phyloP scores from a whole-genome alignment of 1,140 invertebrate genomes.

The Drosophila oshimai region DNA sequence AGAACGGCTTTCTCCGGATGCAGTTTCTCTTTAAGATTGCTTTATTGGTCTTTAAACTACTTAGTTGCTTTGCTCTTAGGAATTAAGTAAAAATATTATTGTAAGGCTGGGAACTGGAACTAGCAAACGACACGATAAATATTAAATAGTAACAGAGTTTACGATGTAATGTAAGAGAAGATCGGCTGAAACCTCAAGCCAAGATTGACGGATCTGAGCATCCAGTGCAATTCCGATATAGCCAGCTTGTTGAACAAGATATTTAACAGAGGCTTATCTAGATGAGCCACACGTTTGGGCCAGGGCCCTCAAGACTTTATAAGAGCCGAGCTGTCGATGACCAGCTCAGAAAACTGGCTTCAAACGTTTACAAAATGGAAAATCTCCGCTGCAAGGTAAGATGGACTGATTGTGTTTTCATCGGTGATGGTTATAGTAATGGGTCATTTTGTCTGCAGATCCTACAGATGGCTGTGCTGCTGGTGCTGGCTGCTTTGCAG shows the following conservation, averaged over 20 bases:
- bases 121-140: conserved; percentile 6
- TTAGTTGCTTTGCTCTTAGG: conserved; percentile 20
- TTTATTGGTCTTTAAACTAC: conserved; percentile 3
- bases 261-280: conserved; percentile 55
- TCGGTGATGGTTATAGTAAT: background rate
- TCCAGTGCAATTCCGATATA: conserved; percentile 17
- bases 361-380: conserved; percentile 40
- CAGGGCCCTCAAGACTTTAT: conserved; percentile 64
- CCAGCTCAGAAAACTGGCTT: conserved; percentile 33
- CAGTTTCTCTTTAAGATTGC: conserved; percentile 19
- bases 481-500: conserved; percentile 43
- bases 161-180: background rate
- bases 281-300: conserved; percentile 59
- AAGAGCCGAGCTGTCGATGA: conserved; percentile 45
- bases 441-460: conserved; percentile 26
- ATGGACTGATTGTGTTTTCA: background rate
- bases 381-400: conserved; percentile 58
- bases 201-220: conserved; percentile 6
- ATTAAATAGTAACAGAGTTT: conserved; percentile 19
- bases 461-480: conserved; percentile 38
- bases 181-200: background rate
- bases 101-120: background rate
- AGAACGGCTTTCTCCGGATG: background rate
- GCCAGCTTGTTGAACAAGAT: conserved; percentile 54
- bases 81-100: conserved; percentile 22